A percentile compares a stretch with the other conserved stretches of the same genome.
Evolutionary conservation across 2,888 invertebrate species (phyloP).

Genomic region (Apamea sordens): DNA sequence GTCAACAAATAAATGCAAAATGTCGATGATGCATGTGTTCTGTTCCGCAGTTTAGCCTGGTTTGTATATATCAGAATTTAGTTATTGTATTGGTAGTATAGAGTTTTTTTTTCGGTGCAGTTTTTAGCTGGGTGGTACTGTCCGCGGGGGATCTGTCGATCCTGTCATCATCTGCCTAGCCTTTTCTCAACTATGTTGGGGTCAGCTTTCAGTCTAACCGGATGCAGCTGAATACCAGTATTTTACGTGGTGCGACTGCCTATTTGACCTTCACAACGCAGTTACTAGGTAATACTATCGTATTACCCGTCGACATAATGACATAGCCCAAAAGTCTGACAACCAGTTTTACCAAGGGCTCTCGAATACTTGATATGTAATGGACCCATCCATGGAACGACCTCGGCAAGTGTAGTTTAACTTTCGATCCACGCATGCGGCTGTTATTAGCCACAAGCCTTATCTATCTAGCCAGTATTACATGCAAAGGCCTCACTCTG

Average conservation of each 20-base stretch:
- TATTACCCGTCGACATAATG: background rate
- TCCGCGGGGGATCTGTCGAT: background rate
- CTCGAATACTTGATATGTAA: background rate
- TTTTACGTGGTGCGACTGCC: background rate
- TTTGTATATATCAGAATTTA: background rate
- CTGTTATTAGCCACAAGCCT: background rate
- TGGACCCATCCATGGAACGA: background rate
- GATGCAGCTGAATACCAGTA: background rate
- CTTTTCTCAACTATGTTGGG: background rate
- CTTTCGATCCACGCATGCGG: background rate
- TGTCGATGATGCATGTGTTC: slow-evolving; percentile 44
- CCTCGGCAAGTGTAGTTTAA: background rate
- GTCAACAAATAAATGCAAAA: slow-evolving; percentile 55
- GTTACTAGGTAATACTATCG: background rate
- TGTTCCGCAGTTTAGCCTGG: slow-evolving; percentile 19
- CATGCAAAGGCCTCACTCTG: background rate
- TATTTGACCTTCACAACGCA: background rate
- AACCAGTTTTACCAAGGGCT: background rate
- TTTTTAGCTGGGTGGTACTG: background rate
- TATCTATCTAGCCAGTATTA: background rate
- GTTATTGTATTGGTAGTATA: background rate
- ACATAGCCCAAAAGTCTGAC: background rate
- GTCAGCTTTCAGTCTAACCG: background rate
- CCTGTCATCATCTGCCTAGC: background rate
- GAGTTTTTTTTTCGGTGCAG: background rate